Conservation (phyloP, 2,113 vertebrate genomes). For the Coptodon rendalli region DNA sequence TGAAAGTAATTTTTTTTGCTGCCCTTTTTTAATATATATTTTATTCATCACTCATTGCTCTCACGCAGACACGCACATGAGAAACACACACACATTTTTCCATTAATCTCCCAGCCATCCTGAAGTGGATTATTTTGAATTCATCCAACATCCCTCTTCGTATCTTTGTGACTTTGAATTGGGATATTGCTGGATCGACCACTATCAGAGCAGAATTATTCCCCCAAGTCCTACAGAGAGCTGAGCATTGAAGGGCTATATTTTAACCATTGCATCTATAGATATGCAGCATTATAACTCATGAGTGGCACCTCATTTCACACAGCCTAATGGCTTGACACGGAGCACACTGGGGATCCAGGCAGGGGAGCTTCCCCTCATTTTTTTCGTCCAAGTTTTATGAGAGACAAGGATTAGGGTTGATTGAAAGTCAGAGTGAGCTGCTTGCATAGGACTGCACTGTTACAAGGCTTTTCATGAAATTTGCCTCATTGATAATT, state of each 20-base stretch:
- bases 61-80: neutral
- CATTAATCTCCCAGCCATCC: constrained; percentile 53
- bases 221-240: constrained; percentile 44
- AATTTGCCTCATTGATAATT: constrained; percentile 17
- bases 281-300: constrained; percentile 73
- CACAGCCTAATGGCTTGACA: constrained; percentile 81
- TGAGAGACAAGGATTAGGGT: constrained; percentile 58
- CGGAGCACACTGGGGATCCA: constrained; percentile 68
- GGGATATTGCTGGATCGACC: constrained; percentile 53
- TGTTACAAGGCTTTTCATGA: neutral
- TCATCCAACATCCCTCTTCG: constrained; percentile 48
- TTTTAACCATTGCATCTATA: constrained; percentile 64
- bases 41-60: constrained; percentile 20
- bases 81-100: neutral
- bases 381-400: constrained; percentile 50
- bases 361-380: constrained; percentile 60
- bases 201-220: constrained; percentile 63
- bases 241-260: constrained; percentile 52
- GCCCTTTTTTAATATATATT: constrained; percentile 24
- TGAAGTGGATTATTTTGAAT: constrained; percentile 67
- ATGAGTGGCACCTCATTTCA: constrained; percentile 82
- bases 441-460: neutral
- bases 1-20: neutral
- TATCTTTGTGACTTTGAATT: constrained; percentile 58
- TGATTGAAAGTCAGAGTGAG: constrained; percentile 60